A percentile compares a stretch with the other conserved stretches of the same genome.
phyloP scores from a whole-genome alignment of 2,113 vertebrate genomes.

The Anarhynchus alexandrinus region DNA sequence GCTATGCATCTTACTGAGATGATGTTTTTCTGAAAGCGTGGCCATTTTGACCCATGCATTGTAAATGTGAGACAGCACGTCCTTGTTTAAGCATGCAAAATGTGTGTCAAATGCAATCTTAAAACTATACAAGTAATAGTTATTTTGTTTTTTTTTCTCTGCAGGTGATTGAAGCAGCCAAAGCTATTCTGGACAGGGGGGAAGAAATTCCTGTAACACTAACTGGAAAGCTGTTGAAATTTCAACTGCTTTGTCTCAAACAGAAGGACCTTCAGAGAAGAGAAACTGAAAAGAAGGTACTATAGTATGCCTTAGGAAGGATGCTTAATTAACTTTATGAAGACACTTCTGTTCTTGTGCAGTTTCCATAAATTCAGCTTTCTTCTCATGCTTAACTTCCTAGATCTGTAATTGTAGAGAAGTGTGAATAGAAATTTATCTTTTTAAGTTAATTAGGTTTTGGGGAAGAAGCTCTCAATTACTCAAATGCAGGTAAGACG shows the following conservation, averaged over 20 bases:
- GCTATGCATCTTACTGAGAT: neutral
- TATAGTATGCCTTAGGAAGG: neutral
- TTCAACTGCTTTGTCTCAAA: conserved; percentile 85
- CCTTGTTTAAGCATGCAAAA: neutral
- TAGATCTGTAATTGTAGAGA: neutral
- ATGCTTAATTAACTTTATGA: neutral
- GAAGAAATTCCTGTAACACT: conserved; percentile 81
- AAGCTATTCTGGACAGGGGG: conserved; percentile 75
- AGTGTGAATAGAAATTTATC: neutral
- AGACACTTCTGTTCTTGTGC: neutral
- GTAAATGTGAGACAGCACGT: neutral
- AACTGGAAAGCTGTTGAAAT: conserved; percentile 89
- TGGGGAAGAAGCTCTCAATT: neutral
- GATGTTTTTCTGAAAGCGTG: neutral
- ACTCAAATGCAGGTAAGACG: neutral
- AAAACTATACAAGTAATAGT: neutral
- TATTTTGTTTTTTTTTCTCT: neutral
- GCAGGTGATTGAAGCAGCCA: conserved; percentile 83
- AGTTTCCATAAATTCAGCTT: neutral
- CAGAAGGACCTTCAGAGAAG: conserved; percentile 76
- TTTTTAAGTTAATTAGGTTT: neutral
- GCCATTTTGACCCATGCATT: neutral
- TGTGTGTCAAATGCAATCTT: neutral
- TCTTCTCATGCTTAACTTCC: neutral
- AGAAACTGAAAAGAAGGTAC: conserved; percentile 76